Base-by-base conservation (phyloP, 1,140 invertebrate species). In the Solenopsis invicta region DNA sequence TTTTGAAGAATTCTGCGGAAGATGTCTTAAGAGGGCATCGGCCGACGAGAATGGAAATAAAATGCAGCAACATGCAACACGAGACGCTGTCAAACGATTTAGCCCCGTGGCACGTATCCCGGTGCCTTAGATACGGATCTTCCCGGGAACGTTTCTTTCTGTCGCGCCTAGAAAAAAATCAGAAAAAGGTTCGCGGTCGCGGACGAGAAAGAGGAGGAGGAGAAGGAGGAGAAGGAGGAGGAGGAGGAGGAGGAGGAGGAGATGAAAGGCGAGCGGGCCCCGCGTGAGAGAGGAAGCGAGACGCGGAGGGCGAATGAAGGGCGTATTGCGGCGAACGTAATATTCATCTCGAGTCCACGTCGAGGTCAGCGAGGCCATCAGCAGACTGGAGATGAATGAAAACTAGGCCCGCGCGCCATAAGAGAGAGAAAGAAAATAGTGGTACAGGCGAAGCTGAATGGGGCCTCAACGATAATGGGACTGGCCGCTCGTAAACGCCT, bases 351-450 rank as follows among this genome's bases (percentile, higher is more conserved):
- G 92, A 88, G 93, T 92, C 84, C 89, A 89, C 89, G 91, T 88
- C 92, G 92, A 93, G 93, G 93, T 93, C 92, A 93, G 76, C 92
- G 87, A 78, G 93, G 92, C 93, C 92, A 93, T 93, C 93, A 90
- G 86, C 89, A 81, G 92, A 91, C 93, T 92, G 92, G 92, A 93
- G 89, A 91, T 93, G 93, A 93, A 93, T 93, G 93, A 93, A 93
- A 93, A 93, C 93, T 93, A 93, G 92, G 89, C 81, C 87, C 87
- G 80, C 61, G 89, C 87, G 85, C 85, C 82, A 67, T 62, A 67
- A 81, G 24, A 50, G 80, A 84, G 52, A 82, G 56, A 66, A 52
- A 48, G 85, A 89, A 66, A 78, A 77, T 89, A 92, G 92, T 92
- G 89, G 88, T 89, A 88, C 92, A 92, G 88, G 90, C 88, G 81